Conservation (phyloP, 2,797 vertebrate species). For the Odontamblyopus rebecca region DNA sequence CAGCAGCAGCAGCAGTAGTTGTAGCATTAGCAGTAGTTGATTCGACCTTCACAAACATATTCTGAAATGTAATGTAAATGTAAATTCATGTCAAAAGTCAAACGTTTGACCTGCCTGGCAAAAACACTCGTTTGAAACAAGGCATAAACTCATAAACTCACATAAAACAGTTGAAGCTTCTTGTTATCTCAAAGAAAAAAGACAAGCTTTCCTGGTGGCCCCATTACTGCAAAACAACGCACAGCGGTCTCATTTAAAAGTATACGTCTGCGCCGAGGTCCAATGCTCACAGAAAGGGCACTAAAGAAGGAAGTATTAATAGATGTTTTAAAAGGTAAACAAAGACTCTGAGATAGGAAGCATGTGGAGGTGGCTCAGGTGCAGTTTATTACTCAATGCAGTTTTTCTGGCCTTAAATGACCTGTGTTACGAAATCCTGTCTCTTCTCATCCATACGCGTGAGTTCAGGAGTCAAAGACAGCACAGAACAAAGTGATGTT, state of each 20-base stretch:
- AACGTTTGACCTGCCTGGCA: not conserved
- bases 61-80: not conserved
- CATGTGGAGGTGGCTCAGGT: constrained; percentile 26
- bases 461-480: constrained; percentile 35
- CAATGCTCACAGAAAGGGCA: constrained; percentile 34
- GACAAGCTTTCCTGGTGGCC: constrained; percentile 21
- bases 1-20: not conserved
- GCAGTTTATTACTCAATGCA: constrained; percentile 33
- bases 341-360: constrained; percentile 18
- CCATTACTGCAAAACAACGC: constrained; percentile 24
- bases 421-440: constrained; percentile 53
- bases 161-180: constrained; percentile 26
- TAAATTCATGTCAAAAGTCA: not conserved
- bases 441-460: constrained; percentile 24
- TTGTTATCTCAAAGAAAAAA: constrained; percentile 19
- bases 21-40: not conserved
- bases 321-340: constrained; percentile 23
- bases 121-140: not conserved
- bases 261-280: constrained; percentile 35
- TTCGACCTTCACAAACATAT: not conserved
- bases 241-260: constrained; percentile 16
- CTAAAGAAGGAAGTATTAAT: constrained; percentile 32
- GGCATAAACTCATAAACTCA: not conserved
- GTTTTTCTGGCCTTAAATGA: constrained; percentile 47
- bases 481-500: constrained; percentile 57